Evolutionary conservation across 1,140 invertebrate genomes (phyloP), one percentile per base, ranked within the genome.

Genomic region (Antheraea pernyi): DNA sequence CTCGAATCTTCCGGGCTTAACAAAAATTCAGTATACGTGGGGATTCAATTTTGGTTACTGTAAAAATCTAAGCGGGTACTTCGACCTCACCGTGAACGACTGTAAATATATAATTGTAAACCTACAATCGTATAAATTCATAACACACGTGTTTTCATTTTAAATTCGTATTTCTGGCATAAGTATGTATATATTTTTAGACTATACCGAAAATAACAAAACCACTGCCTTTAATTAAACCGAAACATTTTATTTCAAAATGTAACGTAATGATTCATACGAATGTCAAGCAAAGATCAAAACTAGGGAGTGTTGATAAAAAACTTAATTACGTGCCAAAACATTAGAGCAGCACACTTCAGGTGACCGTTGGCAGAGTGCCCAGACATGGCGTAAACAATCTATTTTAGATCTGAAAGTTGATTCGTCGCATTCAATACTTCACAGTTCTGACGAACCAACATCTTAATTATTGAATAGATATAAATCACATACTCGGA

Each of bases 401-500:
- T 83, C 86, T 91, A 91, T 91, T 91, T 91, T 82, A 84, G 86
- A 82, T 82, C 79, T 79, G 78, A 80, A 87, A 86, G 81, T 81
- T 78, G 83, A 87, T 82, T 82, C 75, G 71, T 37, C 59, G 68
- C 58, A 63, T 53, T 69, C 19, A n/a, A 39, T 39, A 65, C 46
- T 53, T 53, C 46, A 53, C 9, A 53, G 46, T 53, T 53, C 46
- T 53, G 46, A 53, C 46, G 7, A 53, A 53, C 46, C 46, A 13
- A 53, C 46, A 16, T 53, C 11, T 53, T 13, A 13, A 53, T 53
- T 53, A 53, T 53, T 6, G 16, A 53, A 53, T 53, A 30, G 22
- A 7, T 42, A 42, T 42, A 42, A 42, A 42, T 42, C 39, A 42
- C 39, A 11, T 42, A 42, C 11, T 3, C 39, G 11, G 0, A 11